Conservation (phyloP, 1,140 invertebrate genomes). For the Drosophila simulans region DNA sequence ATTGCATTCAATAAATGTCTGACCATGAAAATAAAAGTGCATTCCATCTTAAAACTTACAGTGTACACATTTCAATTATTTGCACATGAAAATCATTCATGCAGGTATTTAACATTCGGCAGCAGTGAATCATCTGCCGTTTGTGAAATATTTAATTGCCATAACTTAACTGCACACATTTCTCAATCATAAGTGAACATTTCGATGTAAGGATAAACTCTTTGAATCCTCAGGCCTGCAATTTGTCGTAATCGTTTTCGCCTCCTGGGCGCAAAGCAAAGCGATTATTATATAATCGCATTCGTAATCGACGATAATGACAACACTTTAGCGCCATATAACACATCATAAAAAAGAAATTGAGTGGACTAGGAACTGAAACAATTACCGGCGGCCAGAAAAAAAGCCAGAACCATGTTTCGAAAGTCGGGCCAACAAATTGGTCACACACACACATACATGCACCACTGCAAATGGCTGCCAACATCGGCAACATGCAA, state of each 20-base stretch:
- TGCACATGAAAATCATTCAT: not conserved
- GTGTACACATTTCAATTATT: not conserved
- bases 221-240: constrained; percentile 1
- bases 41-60: not conserved
- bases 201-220: constrained; percentile 1
- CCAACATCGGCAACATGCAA: constrained; percentile 44
- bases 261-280: not conserved
- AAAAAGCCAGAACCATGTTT: constrained; percentile 14
- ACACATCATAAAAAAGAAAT: constrained; percentile 61
- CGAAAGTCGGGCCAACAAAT: constrained; percentile 43
- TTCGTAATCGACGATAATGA: constrained; percentile 68
- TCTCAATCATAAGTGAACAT: not conserved
- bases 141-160: constrained; percentile 9
- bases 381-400: constrained; percentile 48
- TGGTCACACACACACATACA: constrained; percentile 29
- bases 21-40: too few relatives aligned
- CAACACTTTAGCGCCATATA: constrained; percentile 68
- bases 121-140: not conserved
- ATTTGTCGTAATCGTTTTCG: constrained; percentile 18
- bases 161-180: not conserved
- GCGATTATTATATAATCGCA: constrained; percentile 66
- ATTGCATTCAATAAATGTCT: not conserved
- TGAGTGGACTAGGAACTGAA: constrained; percentile 22
- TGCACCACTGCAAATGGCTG: constrained; percentile 20
- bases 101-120: not conserved